Conservation (phyloP, 2,888 invertebrate species). For the Stegophylla sp. region DNA sequence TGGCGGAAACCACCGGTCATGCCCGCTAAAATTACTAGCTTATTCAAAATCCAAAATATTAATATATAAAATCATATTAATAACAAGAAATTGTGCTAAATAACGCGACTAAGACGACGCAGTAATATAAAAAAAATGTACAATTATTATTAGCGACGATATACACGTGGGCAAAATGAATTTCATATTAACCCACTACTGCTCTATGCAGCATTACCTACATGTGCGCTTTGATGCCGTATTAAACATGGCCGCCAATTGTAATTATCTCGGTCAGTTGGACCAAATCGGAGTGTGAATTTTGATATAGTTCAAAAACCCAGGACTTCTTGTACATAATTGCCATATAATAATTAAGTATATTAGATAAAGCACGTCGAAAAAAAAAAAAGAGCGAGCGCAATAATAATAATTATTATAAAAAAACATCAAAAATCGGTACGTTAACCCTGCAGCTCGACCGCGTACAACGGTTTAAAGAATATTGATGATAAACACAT, state of each 20-base stretch:
- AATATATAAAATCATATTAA: no score
- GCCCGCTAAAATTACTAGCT: no score
- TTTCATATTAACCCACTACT: not conserved
- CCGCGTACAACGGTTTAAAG: not conserved
- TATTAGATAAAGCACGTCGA: not conserved
- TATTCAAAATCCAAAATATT: no score
- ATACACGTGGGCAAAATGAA: not conserved
- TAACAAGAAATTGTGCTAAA: not conserved
- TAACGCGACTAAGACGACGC: not conserved
- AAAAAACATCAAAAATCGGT: not conserved
- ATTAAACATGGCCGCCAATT: not conserved
- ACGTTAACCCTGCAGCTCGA: conserved; percentile 16
- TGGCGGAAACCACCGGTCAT: no score
- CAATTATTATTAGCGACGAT: not conserved
- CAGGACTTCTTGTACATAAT: not conserved
- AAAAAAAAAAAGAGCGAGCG: not conserved
- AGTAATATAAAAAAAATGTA: not conserved
- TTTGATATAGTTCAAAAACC: not conserved
- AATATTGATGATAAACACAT: no score
- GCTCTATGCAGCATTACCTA: not conserved
- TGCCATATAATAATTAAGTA: not conserved
- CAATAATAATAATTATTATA: not conserved
- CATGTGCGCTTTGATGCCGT: not conserved
- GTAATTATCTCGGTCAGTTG: not conserved
- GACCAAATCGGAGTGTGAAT: not conserved